These are phyloP conservation scores for Eleutherodactylus coqui DNA, from an alignment of 2,797 vertebrate genomes.

Conservation along the genomic window DNA sequence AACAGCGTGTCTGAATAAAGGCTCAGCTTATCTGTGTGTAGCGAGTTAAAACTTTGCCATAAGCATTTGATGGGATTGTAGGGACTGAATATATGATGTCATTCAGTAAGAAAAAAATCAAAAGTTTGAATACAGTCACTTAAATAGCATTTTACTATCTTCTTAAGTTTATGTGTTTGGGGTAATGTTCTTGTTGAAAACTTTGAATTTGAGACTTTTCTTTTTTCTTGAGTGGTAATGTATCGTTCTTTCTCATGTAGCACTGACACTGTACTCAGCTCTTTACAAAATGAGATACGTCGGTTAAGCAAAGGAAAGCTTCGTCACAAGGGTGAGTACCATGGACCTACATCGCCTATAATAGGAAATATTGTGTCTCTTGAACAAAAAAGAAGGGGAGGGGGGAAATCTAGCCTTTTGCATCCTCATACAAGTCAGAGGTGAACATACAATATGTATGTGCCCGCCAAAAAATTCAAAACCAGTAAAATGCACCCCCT, in stretches of 20 bases:
- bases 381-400: background rate
- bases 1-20: background rate
- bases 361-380: background rate
- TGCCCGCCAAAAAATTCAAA: too few relatives aligned
- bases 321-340: slow-evolving; percentile 58
- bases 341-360: background rate
- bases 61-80: background rate
- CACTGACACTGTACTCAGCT: slow-evolving; percentile 58
- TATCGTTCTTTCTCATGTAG: slow-evolving; percentile 55
- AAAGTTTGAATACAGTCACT: background rate
- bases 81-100: too few relatives aligned
- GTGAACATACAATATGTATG: too few relatives aligned
- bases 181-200: background rate
- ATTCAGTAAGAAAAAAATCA: background rate
- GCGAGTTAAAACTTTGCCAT: background rate
- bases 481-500: too few relatives aligned
- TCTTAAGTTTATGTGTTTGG: background rate
- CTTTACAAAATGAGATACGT: slow-evolving; percentile 60
- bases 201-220: background rate
- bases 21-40: background rate
- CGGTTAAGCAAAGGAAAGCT: slow-evolving; percentile 58
- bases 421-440: background rate
- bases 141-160: background rate
- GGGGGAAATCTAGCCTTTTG: background rate
- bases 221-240: slow-evolving; percentile 7